Evolutionary conservation across 2,113 vertebrate genomes (phyloP).

Genomic region (Pipa parva): DNA sequence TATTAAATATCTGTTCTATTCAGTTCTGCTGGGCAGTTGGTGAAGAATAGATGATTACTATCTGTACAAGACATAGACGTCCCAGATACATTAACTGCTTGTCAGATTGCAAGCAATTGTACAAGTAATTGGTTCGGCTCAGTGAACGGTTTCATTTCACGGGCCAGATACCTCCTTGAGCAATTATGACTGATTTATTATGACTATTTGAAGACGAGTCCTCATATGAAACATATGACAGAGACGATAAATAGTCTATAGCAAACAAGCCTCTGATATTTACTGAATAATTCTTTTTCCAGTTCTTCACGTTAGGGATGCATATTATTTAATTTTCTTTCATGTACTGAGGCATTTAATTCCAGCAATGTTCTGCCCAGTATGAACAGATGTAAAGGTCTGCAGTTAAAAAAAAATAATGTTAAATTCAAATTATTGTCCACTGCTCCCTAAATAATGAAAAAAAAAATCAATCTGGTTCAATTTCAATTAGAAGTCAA

Average conservation of each 20-base stretch:
- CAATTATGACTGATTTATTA: conserved; percentile 13
- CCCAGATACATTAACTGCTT: neutral
- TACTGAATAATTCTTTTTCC: conserved; percentile 23
- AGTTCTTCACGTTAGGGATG: neutral
- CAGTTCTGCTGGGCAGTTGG: neutral
- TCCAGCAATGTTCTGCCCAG: neutral
- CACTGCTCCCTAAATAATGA: too few species aligned
- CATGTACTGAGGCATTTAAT: neutral
- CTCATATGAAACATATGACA: conserved; percentile 4
- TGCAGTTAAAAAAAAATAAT: too few species aligned
- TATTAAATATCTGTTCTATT: neutral
- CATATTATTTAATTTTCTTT: neutral
- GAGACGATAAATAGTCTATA: conserved; percentile 32
- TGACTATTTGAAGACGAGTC: conserved; percentile 16
- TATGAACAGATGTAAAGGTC: too few species aligned
- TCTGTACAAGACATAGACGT: neutral
- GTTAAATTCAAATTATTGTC: too few species aligned
- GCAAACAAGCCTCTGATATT: neutral
- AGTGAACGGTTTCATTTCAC: neutral
- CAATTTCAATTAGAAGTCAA: too few species aligned
- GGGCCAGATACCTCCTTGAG: neutral
- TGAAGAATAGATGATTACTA: neutral
- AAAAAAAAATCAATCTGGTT: too few species aligned
- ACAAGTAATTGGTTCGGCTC: conserved; percentile 6
- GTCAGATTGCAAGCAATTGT: neutral